These are phyloP conservation scores for Aporophyla nigra DNA, from an alignment of 2,888 invertebrate genomes.

Conservation along the genomic window DNA sequence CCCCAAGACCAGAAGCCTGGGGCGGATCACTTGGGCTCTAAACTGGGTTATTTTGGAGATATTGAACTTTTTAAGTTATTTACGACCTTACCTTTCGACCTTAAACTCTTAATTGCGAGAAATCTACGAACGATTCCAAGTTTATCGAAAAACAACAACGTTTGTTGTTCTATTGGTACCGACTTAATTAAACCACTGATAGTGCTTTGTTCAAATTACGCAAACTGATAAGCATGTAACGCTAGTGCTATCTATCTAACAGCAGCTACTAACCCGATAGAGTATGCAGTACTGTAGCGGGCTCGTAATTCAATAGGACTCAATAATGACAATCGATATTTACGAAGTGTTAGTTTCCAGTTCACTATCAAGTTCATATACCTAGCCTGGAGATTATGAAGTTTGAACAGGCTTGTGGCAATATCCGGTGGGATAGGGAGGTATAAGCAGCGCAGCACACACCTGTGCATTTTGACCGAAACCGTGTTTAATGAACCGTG, in stretches of 20 bases:
- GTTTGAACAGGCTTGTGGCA: slow-evolving; percentile 17
- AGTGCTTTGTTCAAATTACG: slow-evolving; percentile 24
- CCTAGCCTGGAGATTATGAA: slow-evolving; percentile 24
- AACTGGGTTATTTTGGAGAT: background rate
- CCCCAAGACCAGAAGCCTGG: background rate
- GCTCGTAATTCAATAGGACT: slow-evolving; percentile 24
- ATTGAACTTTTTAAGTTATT: background rate
- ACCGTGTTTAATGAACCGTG: slow-evolving; percentile 32
- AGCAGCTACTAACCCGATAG: slow-evolving; percentile 32
- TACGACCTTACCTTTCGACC: no score
- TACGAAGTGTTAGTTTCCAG: slow-evolving; percentile 20
- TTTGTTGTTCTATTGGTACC: background rate
- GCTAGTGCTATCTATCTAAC: slow-evolving; percentile 33
- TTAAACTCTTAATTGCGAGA: background rate
- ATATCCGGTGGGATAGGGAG: slow-evolving; percentile 32
- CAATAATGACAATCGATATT: slow-evolving; percentile 25
- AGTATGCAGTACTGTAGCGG: slow-evolving; percentile 9
- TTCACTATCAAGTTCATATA: slow-evolving; percentile 30
- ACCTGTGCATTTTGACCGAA: slow-evolving; percentile 60
- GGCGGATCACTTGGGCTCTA: background rate
- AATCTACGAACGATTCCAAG: background rate
- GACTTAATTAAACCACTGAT: slow-evolving; percentile 25
- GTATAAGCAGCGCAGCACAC: slow-evolving; percentile 33
- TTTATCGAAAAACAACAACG: background rate
- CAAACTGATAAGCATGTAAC: slow-evolving; percentile 33